phyloP scores from a whole-genome alignment of 2,888 invertebrate genomes.

The Plebejus melissa region DNA sequence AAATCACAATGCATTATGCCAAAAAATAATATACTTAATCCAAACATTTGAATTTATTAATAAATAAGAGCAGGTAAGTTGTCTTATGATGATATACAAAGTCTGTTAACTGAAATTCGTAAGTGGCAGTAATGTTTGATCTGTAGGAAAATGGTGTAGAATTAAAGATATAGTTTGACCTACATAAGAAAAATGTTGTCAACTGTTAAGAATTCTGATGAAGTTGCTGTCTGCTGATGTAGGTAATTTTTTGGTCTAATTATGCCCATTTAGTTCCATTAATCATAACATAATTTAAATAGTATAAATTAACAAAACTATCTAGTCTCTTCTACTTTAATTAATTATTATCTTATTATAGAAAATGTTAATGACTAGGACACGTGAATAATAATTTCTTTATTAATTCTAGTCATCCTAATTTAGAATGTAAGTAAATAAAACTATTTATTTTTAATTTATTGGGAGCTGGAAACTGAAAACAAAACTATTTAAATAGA shows the following conservation, averaged over 20 bases:
- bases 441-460: neutral
- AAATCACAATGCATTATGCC: neutral
- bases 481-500: neutral
- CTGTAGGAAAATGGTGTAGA: neutral
- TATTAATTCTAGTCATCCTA: too few species aligned
- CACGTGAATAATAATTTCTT: neutral
- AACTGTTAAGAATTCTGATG: conserved; percentile 39
- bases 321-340: too few species aligned
- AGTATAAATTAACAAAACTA: neutral
- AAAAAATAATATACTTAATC: neutral
- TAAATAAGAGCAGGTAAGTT: neutral
- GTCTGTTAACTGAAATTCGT: neutral
- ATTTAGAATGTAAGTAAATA: neutral
- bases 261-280: neutral
- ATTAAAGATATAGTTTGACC: neutral
- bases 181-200: conserved; percentile 34
- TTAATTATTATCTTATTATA: too few species aligned
- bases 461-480: too few species aligned
- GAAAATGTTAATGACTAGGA: too few species aligned
- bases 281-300: neutral
- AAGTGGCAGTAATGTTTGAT: conserved; percentile 4
- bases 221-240: conserved; percentile 48
- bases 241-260: conserved; percentile 44
- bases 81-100: conserved; percentile 2
- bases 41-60: neutral